Evolutionary conservation across 2,888 invertebrate genomes (phyloP), one percentile per base, ranked within the genome.

Genomic region (Luffia ferchaultella): DNA sequence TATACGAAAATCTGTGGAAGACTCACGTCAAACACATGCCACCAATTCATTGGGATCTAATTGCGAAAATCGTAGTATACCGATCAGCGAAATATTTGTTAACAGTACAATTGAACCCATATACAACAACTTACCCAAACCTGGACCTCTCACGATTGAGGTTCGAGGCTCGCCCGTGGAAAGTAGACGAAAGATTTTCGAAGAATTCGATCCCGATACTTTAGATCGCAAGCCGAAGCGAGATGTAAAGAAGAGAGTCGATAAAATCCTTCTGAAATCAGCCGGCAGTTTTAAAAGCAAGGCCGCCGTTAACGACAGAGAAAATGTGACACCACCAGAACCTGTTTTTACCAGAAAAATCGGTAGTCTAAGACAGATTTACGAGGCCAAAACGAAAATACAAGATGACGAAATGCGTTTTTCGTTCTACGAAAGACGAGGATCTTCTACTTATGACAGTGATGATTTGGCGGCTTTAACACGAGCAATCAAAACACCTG

Each of bases 181-280:
- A 62, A 85, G 85, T 16, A 85, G 86, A 53, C 87, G 89, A 41
- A 86, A 89, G 48, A 88, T 89, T 54, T 89, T 88, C 12, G 92
- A 92, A 61, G 89, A 90, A 52, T 94, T 93, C 63, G 94, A 94
- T 65, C 93, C 93, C 0, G 94, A 95, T 59, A 95, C 94, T 1
- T 79, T 95, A 20, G 94, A 95, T 61, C 85, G 94, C 42, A 93
- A 93, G 64, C 89, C 91, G 1, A 76, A 67, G 53, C 65, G 64
- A 42, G 76, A 74, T 54, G 58, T 58, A 3, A 77, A 73, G 51
- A 82, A 82, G 60, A 68, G 76, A 5, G 76, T 85, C 0, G 84
- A 85, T 55, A 82, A 82, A 62, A 80, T 85, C 58, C 70, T 91
- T 1, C 67, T 93, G 0, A 86, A 87, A 57, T 89, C 91, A 15